Evolutionary conservation across 2,888 invertebrate species (phyloP).

Genomic region (Ischnura elegans): DNA sequence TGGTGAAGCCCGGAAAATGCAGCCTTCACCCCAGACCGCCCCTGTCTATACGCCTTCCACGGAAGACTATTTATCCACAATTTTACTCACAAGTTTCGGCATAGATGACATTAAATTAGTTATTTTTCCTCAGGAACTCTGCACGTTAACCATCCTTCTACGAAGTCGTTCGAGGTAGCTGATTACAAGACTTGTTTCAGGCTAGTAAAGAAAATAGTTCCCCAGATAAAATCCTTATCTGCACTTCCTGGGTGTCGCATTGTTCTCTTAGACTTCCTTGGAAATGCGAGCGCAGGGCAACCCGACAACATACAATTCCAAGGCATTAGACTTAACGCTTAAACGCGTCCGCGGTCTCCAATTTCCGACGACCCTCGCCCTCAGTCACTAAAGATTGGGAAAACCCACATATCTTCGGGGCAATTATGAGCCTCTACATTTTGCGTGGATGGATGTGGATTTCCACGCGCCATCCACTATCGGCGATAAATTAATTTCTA

Average conservation of each 20-base stretch:
- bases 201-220: not conserved
- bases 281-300: not conserved
- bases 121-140: too few species aligned
- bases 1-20: too few species aligned
- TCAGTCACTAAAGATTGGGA: not conserved
- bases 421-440: not conserved
- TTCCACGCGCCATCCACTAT: not conserved
- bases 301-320: not conserved
- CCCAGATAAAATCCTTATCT: not conserved
- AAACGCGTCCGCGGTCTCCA: not conserved
- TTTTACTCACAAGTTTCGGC: too few species aligned
- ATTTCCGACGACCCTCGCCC: not conserved
- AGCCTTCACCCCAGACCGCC: too few species aligned
- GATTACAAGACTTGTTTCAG: not conserved
- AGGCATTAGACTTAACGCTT: not conserved
- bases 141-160: not conserved
- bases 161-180: not conserved
- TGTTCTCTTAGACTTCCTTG: not conserved
- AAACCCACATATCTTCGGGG: not conserved
- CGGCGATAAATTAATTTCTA: not conserved
- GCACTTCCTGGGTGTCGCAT: not conserved
- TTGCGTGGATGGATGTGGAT: not conserved
- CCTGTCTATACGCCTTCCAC: too few species aligned
- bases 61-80: too few species aligned
- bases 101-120: too few species aligned